A percentile compares a stretch with the other conserved stretches of the same genome.
Evolutionary conservation across 2,888 invertebrate species (phyloP).

Genomic region (Pachymerium ferrugineum): DNA sequence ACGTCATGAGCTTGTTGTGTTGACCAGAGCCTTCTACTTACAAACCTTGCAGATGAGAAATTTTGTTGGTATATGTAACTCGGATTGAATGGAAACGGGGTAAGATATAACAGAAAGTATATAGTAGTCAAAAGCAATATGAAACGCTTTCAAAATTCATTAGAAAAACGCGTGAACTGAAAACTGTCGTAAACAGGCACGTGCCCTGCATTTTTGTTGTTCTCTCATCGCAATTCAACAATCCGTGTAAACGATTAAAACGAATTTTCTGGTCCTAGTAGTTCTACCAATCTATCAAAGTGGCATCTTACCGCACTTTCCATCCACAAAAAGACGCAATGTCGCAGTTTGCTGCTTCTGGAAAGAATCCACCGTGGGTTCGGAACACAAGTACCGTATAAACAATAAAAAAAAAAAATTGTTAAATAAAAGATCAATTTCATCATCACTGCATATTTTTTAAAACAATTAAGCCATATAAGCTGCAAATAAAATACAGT

Average conservation of each 20-base stretch:
- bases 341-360: conserved; percentile 39
- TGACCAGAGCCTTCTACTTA: not conserved
- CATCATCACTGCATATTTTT: too few relatives aligned
- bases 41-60: not conserved
- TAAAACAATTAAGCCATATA: too few relatives aligned
- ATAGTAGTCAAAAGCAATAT: too few relatives aligned
- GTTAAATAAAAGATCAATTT: not conserved
- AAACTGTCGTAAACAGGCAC: too few relatives aligned
- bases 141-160: too few relatives aligned
- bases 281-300: not conserved
- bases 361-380: conserved; percentile 78
- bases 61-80: not conserved
- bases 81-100: conserved; percentile 27
- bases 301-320: conserved; percentile 1
- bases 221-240: too few relatives aligned
- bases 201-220: too few relatives aligned
- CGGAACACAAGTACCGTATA: conserved; percentile 53
- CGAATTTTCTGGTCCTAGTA: not conserved
- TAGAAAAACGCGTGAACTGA: too few relatives aligned
- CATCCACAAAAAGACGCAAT: conserved; percentile 29
- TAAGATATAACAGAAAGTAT: too few relatives aligned
- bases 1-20: not conserved
- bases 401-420: not conserved
- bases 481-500: too few relatives aligned
- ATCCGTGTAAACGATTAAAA: not conserved